A percentile compares a stretch with the other conserved stretches of the same genome.
phyloP scores from a whole-genome alignment of 2,888 invertebrate genomes.

The Pandemis corylana region DNA sequence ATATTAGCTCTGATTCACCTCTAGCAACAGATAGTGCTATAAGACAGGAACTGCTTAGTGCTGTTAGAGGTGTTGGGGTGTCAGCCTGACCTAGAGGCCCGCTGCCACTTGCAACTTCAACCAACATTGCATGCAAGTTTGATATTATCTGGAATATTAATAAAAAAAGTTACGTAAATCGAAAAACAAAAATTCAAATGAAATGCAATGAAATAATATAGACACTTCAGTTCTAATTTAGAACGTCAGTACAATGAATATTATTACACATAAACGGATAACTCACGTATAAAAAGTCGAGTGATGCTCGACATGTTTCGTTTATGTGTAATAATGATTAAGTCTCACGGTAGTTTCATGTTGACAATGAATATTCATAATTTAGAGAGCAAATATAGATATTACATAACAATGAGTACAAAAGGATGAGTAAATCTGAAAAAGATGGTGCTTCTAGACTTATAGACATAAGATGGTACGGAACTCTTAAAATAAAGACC shows the following conservation, averaged over 20 bases:
- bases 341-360: no score
- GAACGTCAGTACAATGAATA: no score
- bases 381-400: no score
- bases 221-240: no score
- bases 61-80: constrained; percentile 89
- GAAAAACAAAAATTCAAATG: background rate
- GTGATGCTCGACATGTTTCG: no score
- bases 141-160: constrained; percentile 84
- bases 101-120: constrained; percentile 91
- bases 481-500: background rate
- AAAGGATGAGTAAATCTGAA: no score
- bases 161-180: constrained; percentile 45
- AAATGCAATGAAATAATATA: background rate
- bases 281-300: no score
- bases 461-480: background rate
- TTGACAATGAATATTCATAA: no score
- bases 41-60: constrained; percentile 96
- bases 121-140: constrained; percentile 92
- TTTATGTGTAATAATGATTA: no score
- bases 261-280: no score
- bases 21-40: constrained; percentile 96
- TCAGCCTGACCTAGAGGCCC: constrained; percentile 61
- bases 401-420: no score
- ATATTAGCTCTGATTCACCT: constrained; percentile 95
- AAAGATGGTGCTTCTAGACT: background rate